Evolutionary conservation across 37 sponge, comb jelly and placozoan genomes (phyloP).

Genomic region (Agelas oroides): DNA sequence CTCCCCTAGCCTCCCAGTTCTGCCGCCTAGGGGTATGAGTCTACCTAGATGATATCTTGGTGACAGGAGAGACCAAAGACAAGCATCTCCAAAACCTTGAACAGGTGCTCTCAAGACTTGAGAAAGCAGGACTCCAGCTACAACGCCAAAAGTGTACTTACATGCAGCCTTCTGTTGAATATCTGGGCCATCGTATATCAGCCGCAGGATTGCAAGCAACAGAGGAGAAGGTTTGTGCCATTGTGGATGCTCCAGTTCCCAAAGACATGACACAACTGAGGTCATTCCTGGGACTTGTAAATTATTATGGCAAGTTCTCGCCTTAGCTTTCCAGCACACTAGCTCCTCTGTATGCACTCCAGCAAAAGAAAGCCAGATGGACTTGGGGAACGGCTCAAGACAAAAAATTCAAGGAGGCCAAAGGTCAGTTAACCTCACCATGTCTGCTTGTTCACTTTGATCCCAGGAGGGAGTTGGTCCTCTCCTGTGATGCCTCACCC

Average conservation of each 20-base stretch:
- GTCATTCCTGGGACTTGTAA: too few relatives aligned
- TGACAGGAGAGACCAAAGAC: constrained; percentile 1
- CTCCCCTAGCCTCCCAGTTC: too few relatives aligned
- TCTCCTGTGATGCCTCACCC: not conserved
- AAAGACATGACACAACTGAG: not conserved
- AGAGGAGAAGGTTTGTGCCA: not conserved
- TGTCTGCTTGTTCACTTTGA: constrained; percentile 9
- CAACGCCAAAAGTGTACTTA: not conserved
- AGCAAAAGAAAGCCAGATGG: not conserved
- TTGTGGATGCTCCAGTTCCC: constrained; percentile 2
- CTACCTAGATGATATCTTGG: constrained; percentile 19
- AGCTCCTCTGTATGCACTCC: constrained; percentile 6
- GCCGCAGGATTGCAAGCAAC: not conserved
- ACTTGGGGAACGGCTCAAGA: not conserved
- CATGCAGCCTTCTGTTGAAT: constrained; percentile 10
- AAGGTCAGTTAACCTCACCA: not conserved
- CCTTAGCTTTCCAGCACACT: constrained; percentile 21
- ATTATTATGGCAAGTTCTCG: not conserved
- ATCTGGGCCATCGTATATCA: constrained; percentile 10
- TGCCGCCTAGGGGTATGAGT: not conserved
- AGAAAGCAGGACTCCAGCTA: not conserved
- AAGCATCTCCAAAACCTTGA: constrained; percentile 10
- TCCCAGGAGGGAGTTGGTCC: not conserved
- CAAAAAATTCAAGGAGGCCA: not conserved
- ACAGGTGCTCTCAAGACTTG: constrained; percentile 3